Conservation (phyloP, 2,797 vertebrate species). For the Acanthiza pusilla region DNA sequence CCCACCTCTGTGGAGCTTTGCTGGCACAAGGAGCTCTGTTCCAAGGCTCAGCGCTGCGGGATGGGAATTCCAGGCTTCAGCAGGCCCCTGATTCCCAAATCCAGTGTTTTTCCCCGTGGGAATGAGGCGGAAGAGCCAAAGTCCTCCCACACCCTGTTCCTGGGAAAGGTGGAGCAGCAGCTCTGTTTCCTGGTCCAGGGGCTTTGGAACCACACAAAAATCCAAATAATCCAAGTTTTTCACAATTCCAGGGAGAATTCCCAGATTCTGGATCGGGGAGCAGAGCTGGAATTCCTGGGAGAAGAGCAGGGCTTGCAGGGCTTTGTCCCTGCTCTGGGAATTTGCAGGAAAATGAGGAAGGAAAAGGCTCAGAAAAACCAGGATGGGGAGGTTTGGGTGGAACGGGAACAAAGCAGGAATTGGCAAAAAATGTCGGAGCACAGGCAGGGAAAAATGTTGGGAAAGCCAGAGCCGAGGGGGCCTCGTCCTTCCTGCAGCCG, state of each 20-base stretch:
- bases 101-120: accelerated
- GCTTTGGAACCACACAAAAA: no score
- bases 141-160: not conserved
- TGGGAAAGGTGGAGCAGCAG: not conserved
- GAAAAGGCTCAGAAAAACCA: accelerated
- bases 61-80: not conserved
- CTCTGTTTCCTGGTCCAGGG: not conserved
- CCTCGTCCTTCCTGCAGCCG: not conserved
- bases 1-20: accelerated
- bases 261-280: not conserved
- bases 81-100: not conserved
- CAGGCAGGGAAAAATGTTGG: not conserved
- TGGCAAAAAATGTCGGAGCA: not conserved
- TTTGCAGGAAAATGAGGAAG: not conserved
- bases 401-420: not conserved
- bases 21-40: not conserved
- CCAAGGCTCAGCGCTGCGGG: not conserved
- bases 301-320: not conserved
- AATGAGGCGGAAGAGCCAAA: not conserved
- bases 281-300: not conserved
- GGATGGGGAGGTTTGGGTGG: not conserved
- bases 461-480: not conserved
- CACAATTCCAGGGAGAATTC: not conserved
- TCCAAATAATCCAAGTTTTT: not conserved
- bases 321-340: not conserved